Base-by-base conservation (phyloP, 1,140 invertebrate species). In the Planococcus citri region DNA sequence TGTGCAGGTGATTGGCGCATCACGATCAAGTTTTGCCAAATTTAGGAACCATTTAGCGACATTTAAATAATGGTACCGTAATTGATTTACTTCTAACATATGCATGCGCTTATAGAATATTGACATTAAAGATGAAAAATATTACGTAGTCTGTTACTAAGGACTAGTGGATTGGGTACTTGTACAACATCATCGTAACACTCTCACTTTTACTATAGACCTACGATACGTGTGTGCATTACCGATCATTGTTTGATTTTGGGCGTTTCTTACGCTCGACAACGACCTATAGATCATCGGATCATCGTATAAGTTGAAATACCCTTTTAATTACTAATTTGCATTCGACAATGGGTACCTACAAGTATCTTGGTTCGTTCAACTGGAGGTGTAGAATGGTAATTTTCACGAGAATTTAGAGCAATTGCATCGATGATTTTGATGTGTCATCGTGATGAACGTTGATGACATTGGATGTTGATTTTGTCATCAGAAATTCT, bases 1-100 rank as follows among this genome's bases (percentile, higher is more conserved):
- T n/a, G n/a, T n/a, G n/a, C n/a, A n/a, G n/a, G n/a, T n/a, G n/a
- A n/a, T n/a, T n/a, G n/a, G n/a, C n/a, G n/a, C n/a, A n/a, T n/a
- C n/a, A n/a, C n/a, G n/a, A n/a, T n/a, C n/a, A n/a, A n/a, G 33
- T n/a, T 4, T 14, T 51, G 17, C 41, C 10, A 3, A 51, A 51
- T 51, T 51, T 51, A 17, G 17, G 41, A 51, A 51, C 41, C 29
- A 33, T 33, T 51, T 17, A 17, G 10, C 6, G 4, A 17, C 3
- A 51, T 51, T 51, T 51, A 17, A 51, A 51, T 51, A 51, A 51
- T 51, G n/a, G 41, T 17, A 4, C 3, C 41, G n/a, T 51, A 51
- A 51, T 51, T 51, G 41, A 51, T 51, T 51, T 51, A 51, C 41
- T 51, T 51, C n/a, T 51, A 20, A 51, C 41, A 51, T 51, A 51